phyloP scores from a whole-genome alignment of 2,113 vertebrate genomes.

The Perca schrenkii region DNA sequence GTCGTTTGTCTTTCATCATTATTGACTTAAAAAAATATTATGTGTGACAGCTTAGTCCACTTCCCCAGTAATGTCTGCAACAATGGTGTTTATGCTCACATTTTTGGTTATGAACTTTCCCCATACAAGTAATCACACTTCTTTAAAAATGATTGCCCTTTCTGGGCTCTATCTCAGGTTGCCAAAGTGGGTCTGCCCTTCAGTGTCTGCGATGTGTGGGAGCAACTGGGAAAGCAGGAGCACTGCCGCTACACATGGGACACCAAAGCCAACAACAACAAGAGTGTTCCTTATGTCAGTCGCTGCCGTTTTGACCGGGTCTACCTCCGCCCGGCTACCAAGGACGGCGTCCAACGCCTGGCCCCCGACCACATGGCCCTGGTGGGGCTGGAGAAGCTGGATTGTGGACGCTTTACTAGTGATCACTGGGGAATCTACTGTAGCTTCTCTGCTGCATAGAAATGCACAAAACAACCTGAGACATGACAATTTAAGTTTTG shows the following conservation, averaged over 20 bases:
- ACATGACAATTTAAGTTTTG: neutral
- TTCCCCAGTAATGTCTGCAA: neutral
- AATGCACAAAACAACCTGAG: neutral
- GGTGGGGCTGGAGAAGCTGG: constrained; percentile 92
- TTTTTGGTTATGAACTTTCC: neutral
- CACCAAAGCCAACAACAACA: constrained; percentile 90
- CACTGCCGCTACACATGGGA: constrained; percentile 97
- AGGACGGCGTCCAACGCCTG: constrained; percentile 65
- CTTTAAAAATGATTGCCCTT: neutral
- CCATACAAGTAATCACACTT: neutral
- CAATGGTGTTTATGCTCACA: neutral
- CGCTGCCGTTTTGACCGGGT: constrained; percentile 93
- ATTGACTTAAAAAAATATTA: neutral
- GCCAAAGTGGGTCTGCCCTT: constrained; percentile 87
- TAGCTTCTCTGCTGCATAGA: constrained; percentile 77
- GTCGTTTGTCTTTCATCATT: neutral
- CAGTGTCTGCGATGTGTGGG: constrained; percentile 90
- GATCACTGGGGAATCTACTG: constrained; percentile 98
- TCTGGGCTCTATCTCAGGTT: constrained; percentile 82
- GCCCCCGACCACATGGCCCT: constrained; percentile 90
- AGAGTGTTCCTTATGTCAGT: constrained; percentile 75
- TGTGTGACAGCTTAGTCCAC: neutral
- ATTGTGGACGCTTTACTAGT: constrained; percentile 92
- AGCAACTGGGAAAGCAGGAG: constrained; percentile 88
- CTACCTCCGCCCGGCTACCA: constrained; percentile 84